A percentile compares a stretch with the other conserved stretches of the same genome.
phyloP scores from a whole-genome alignment of 2,888 invertebrate genomes.

The Lycaena phlaeas region DNA sequence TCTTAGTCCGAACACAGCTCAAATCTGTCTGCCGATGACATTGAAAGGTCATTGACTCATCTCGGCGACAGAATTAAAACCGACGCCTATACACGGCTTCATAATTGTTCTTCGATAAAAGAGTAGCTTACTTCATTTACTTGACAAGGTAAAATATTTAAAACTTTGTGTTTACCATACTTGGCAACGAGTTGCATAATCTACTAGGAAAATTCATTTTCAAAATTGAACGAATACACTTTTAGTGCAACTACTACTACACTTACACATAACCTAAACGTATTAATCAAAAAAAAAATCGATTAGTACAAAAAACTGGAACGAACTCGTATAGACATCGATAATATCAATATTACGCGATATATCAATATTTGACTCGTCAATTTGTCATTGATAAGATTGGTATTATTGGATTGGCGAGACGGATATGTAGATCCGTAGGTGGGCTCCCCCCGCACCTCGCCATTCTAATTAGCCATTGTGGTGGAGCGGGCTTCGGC shows the following conservation, averaged over 20 bases:
- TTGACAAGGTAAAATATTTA: too few species aligned
- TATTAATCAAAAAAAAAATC: too few species aligned
- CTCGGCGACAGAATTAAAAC: background rate
- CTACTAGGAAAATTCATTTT: too few species aligned
- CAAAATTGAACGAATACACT: too few species aligned
- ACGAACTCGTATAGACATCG: background rate
- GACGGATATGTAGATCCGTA: constrained; percentile 67
- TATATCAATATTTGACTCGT: constrained; percentile 22
- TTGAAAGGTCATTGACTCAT: constrained; percentile 5
- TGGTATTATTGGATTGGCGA: constrained; percentile 40
- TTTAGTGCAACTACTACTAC: too few species aligned
- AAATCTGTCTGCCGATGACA: background rate
- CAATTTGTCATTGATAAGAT: constrained; percentile 38
- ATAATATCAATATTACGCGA: constrained; percentile 5
- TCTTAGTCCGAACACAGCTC: background rate
- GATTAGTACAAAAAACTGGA: too few species aligned
- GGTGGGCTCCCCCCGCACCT: constrained; percentile 54
- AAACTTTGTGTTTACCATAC: too few species aligned
- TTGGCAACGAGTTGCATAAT: too few species aligned
- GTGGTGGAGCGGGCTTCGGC: constrained; percentile 40
- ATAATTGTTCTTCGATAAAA: too few species aligned
- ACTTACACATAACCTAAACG: too few species aligned
- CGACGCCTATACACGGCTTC: background rate
- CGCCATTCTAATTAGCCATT: constrained; percentile 72
- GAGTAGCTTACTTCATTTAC: too few species aligned